Conservation (phyloP, 2,113 vertebrate species). For the Procavia capensis region DNA sequence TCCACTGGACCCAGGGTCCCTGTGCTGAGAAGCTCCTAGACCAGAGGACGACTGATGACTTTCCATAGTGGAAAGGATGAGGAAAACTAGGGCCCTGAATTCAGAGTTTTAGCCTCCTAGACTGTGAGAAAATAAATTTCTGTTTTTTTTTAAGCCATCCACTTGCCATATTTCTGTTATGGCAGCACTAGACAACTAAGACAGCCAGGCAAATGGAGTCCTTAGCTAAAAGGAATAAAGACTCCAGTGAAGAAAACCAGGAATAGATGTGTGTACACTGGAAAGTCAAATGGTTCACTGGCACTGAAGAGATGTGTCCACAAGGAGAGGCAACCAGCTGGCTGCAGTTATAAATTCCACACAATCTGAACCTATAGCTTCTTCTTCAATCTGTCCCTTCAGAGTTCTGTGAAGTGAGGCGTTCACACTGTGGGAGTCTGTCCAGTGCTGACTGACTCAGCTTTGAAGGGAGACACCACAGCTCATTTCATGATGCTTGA, state of each 20-base stretch:
- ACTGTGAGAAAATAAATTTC: too few relatives aligned
- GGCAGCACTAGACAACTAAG: too few relatives aligned
- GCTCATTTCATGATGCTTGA: neutral
- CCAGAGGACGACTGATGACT: too few relatives aligned
- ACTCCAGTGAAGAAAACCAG: neutral
- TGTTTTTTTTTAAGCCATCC: too few relatives aligned
- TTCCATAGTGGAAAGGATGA: too few relatives aligned
- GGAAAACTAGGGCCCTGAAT: too few relatives aligned
- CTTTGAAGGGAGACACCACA: neutral
- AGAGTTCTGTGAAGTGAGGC: rapidly evolving
- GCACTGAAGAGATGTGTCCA: neutral
- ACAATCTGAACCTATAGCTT: rapidly evolving
- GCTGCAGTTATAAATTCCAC: rapidly evolving
- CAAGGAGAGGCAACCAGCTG: neutral
- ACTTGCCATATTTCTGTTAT: too few relatives aligned
- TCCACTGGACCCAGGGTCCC: too few relatives aligned
- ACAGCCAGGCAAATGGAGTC: neutral
- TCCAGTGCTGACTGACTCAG: rapidly evolving
- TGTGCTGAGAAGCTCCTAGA: too few relatives aligned
- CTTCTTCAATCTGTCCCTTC: neutral
- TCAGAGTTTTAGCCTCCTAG: too few relatives aligned
- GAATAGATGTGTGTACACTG: neutral
- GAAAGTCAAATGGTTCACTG: neutral
- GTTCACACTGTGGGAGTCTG: neutral
- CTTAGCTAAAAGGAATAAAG: neutral